phyloP scores from a whole-genome alignment of 64 coral and sea anemone species.

The Exaiptasia diaphana region DNA sequence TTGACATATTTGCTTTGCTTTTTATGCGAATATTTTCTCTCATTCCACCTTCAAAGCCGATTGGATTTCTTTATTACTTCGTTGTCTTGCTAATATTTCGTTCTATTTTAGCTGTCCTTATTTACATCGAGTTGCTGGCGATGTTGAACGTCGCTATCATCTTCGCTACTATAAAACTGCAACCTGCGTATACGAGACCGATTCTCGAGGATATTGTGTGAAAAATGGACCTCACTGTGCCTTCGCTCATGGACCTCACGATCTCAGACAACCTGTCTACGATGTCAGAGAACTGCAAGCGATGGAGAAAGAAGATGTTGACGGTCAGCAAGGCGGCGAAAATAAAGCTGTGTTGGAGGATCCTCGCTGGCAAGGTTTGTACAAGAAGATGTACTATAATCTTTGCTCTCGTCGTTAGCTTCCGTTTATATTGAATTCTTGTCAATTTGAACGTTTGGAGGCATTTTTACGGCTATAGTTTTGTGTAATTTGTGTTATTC shows the following conservation, averaged over 20 bases:
- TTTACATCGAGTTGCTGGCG: conserved; percentile 99
- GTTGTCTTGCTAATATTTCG: conserved; percentile 10
- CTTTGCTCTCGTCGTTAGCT: conserved; percentile 45
- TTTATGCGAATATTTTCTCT: conserved; percentile 29
- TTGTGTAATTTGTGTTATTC: too few species aligned
- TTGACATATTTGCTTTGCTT: conserved; percentile 54
- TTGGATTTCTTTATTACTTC: background rate
- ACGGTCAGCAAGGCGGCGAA: conserved; percentile 74
- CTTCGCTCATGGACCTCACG: conserved; percentile 97
- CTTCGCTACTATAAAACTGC: conserved; percentile 99
- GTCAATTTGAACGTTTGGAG: conserved; percentile 10
- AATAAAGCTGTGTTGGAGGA: conserved; percentile 98
- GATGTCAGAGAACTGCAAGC: conserved; percentile 98
- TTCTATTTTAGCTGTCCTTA: conserved; percentile 90
- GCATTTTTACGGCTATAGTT: too few species aligned
- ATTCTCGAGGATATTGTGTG: conserved; percentile 97
- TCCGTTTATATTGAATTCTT: conserved; percentile 40
- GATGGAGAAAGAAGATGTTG: conserved; percentile 93
- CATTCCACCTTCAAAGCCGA: background rate
- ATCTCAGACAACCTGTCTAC: conserved; percentile 97
- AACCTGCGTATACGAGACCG: conserved; percentile 98
- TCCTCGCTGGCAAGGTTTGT: conserved; percentile 99
- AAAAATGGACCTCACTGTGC: conserved; percentile 99
- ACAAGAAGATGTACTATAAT: conserved; percentile 3
- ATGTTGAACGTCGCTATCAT: conserved; percentile 99